Evolutionary conservation across 2,888 invertebrate genomes (phyloP), one percentile per base, ranked within the genome.

Genomic region (Gymnosoma rotundatum): DNA sequence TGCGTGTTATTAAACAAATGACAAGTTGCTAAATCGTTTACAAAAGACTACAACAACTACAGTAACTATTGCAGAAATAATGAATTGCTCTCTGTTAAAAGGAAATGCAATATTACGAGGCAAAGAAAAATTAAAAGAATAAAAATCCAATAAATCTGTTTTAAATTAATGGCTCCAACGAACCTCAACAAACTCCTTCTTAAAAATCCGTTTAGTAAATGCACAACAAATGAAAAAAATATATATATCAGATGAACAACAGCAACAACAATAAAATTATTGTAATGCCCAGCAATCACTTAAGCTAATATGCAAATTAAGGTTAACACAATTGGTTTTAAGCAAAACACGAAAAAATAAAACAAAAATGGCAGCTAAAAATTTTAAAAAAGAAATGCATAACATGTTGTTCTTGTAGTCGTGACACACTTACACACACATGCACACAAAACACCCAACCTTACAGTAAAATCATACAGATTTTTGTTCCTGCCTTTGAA

Each of bases 261-360:
- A 82, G 50, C 42, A 56, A 66, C 18, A 63, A n/a, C 32, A 74
- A 45, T n/a, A 25, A 72, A 79, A 61, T 54, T 25, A 70, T 81
- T 78, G 70, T 74, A 81, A 84, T 81, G 74, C 70, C 78, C 74
- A 64, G 78, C 78, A 84, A 84, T 84, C 81, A 81, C 81, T 84
- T 84, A 81, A 84, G 84, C 84, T 84, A 84, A 84, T 84, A 84
- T 84, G 84, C 84, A 84, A 84, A 84, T 84, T 84, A 84, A 84
- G 84, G 81, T 84, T 84, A 84, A 84, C 73, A 81, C 81, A 84
- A 84, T 84, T 81, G 78, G 69, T 60, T 81, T 84, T 70, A 78
- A 84, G 60, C 72, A 63, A 45, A 16, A 4, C 25, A 25, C 25
- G 25, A 25, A 45, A 5, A 42, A 60, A 32, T 58, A 72, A 64